Conservation (phyloP, 1,140 invertebrate genomes). For the Listronotus oregonensis region DNA sequence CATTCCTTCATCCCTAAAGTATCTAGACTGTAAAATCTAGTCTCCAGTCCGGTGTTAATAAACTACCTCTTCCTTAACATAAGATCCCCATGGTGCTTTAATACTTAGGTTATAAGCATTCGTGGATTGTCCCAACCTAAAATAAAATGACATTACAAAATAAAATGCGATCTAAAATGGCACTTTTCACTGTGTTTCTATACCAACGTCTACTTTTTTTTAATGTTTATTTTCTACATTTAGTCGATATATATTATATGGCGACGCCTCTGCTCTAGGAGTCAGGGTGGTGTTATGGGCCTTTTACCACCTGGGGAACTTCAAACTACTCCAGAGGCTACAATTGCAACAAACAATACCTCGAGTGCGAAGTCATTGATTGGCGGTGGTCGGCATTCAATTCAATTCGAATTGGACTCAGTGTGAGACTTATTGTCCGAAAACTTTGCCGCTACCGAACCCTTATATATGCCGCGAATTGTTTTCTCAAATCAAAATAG, state of each 20-base stretch:
- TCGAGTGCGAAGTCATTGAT: conserved; percentile 49
- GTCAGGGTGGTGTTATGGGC: conserved; percentile 31
- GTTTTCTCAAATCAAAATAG: conserved; percentile 35
- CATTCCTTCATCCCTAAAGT: no score
- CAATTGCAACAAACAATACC: conserved; percentile 53
- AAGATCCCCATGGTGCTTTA: no score
- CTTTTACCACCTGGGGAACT: conserved; percentile 52
- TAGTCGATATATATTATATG: neutral
- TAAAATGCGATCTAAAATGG: no score
- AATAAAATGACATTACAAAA: no score
- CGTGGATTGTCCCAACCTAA: no score
- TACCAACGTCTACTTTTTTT: no score
- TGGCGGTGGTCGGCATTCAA: conserved; percentile 51
- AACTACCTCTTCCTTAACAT: no score
- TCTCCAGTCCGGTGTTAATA: no score
- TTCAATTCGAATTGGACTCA: conserved; percentile 52
- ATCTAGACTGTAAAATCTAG: no score
- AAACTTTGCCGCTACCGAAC: conserved; percentile 39
- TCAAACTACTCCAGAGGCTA: conserved; percentile 54
- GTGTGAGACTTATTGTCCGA: conserved; percentile 48
- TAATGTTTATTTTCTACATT: no score
- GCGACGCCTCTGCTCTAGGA: neutral
- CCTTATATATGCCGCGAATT: conserved; percentile 17
- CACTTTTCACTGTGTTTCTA: no score
- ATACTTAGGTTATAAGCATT: no score